Evolutionary conservation across 2,888 invertebrate species (phyloP).

Genomic region (Hydriomena furcata): DNA sequence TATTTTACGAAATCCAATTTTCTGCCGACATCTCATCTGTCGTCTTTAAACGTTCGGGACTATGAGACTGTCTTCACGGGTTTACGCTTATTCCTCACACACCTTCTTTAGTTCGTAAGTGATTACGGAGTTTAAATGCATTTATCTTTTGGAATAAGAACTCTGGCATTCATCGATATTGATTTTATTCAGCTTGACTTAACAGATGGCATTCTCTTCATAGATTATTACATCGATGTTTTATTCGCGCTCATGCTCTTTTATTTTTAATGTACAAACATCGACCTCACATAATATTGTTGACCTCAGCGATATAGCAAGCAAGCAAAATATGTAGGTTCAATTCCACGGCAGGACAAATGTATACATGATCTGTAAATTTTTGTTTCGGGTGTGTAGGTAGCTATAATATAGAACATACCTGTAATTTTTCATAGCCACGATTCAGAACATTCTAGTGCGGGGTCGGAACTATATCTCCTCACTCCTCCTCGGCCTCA

Average conservation of each 20-base stretch:
- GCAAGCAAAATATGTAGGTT: too few relatives aligned
- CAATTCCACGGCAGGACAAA: too few relatives aligned
- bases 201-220: background rate
- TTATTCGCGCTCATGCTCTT: background rate
- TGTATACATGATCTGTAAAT: too few relatives aligned
- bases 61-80: constrained; percentile 73
- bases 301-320: too few relatives aligned
- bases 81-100: constrained; percentile 72
- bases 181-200: constrained; percentile 4
- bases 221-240: background rate
- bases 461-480: too few relatives aligned
- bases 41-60: constrained; percentile 78
- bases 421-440: too few relatives aligned
- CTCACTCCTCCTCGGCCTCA: too few relatives aligned
- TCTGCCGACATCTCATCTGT: constrained; percentile 83
- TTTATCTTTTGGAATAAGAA: constrained; percentile 31
- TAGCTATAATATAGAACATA: too few relatives aligned
- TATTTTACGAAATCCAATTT: constrained; percentile 84
- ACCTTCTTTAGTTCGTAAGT: constrained; percentile 54
- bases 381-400: too few relatives aligned
- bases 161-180: constrained; percentile 19
- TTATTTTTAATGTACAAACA: too few relatives aligned
- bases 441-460: too few relatives aligned
- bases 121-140: constrained; percentile 46
- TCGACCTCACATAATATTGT: too few relatives aligned